Base-by-base conservation (phyloP, 2,797 vertebrate genomes). In the Leptoclinus maculatus region DNA sequence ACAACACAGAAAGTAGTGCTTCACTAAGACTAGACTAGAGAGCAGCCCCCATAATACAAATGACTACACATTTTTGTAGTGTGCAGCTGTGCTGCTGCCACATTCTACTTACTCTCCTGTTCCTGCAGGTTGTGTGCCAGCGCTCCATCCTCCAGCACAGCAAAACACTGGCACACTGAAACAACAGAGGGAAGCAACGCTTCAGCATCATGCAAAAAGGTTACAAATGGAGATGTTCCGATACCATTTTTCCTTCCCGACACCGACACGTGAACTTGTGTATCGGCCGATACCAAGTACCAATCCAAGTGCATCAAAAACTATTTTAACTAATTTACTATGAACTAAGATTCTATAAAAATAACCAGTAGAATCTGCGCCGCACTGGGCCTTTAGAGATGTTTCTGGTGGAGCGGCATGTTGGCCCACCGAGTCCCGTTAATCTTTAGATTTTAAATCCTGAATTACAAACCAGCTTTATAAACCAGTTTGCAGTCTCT, bases 71-170 rank as follows among this genome's bases (percentile, higher is more conserved):
- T 25, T 17, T 69, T 36, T 49, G 21, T 23, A 21, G 10, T 76
- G 21, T 76, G 32, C 19, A 43, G 63, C 63, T 65, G 64, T 54
- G 49, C 39, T 5, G 27, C 0, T 39, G n/a, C 64, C 43, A 59
- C 38, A 58, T 6, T 78, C 83, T 62, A 92, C 94, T 96, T 89
- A 95, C 92, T 94, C 90, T 97, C 95, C 84, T 95, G 94, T 68
- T 96, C 94, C 87, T 96, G 95, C 36, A 96, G 89, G 83, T 83
- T 95, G 86, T 91, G 91, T 79, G 95, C 96, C 76, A 96, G 71
- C 0, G 71, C 94, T 41, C 92, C 92, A 63, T 94, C 95, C 88
- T 96, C 95, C 85, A 95, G 89, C 47, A 96, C 51, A 10, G 94
- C 88, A 81, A 97, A 95, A 79, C 91, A 92, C 84, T 95, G 93